phyloP scores from a whole-genome alignment of 2,113 vertebrate genomes.

The Stictonetta naevosa region DNA sequence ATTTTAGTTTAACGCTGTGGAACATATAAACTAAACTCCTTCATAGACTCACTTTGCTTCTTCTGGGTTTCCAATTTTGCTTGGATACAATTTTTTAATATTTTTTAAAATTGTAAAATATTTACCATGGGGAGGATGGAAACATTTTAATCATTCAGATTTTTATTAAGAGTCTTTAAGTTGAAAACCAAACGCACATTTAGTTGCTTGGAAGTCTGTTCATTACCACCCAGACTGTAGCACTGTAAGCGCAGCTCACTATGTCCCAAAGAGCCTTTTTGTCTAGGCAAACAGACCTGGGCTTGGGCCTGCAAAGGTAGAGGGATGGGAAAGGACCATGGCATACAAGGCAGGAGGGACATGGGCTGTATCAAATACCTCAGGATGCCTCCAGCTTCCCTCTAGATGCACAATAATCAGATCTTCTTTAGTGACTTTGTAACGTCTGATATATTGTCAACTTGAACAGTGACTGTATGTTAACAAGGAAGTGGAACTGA shows the following conservation, averaged over 20 bases:
- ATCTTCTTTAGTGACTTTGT: not conserved
- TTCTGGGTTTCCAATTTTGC: not conserved
- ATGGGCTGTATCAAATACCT: not conserved
- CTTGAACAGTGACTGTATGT: accelerated
- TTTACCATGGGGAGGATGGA: not conserved
- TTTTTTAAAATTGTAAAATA: not conserved
- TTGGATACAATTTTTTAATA: not conserved
- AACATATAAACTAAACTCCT: not conserved
- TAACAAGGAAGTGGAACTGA: not conserved
- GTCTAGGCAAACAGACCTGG: not conserved
- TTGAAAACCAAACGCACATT: not conserved
- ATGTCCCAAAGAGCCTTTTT: not conserved
- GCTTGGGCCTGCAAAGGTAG: not conserved
- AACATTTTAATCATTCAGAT: not conserved
- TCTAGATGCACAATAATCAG: not conserved
- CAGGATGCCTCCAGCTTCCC: not conserved
- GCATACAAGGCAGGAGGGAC: not conserved
- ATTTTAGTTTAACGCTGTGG: not conserved
- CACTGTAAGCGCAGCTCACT: not conserved
- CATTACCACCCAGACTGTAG: not conserved
- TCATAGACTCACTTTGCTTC: not conserved
- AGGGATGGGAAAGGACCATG: not conserved
- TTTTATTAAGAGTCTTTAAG: not conserved
- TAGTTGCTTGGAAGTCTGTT: not conserved
- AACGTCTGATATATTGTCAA: not conserved